Base-by-base conservation (phyloP, 2,113 vertebrate species). In the Python bivittatus region DNA sequence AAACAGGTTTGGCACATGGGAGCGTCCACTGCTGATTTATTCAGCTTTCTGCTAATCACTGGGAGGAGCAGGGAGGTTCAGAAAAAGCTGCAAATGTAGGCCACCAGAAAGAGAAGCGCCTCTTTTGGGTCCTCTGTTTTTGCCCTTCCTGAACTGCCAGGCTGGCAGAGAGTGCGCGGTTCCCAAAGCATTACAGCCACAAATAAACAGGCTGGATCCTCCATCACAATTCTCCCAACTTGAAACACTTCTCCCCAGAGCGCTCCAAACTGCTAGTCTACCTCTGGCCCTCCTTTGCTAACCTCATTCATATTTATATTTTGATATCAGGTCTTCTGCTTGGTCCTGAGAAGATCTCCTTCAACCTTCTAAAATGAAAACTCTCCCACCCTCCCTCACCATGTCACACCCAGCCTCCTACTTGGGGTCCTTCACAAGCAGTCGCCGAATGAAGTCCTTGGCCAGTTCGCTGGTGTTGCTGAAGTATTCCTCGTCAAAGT, bases 401-500 rank as follows among this genome's bases (percentile, higher is more conserved):
- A 7, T 68, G 38, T 10, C 12, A 0, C 23, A 11, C 90, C 91
- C 1, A 0, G 0, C 2, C 86, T 90, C 98, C 88, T 97, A 99
- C 99, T 99, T 99, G 84, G 99, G 99, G 94, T 99, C 99, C 84
- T 99, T 99, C 95, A 99, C 99, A 0, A 99, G 97, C 90, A 99
- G 98, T 2, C 98, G 98, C 27, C 99, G 98, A 95, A 99, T 99
- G 96, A 99, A 99, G 97, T 99, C 99, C 96, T 99, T 99, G 79
- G 99, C 99, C 92, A 99, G 97, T 96, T 99, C 99, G 0, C 99
- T 99, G 95, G 99, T 99, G 96, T 98, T 99, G 97, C 99, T 98
- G 95, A 99, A 99, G 94, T 99, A 99, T 79, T 99, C 99, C 94
- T 99, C 99, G 0, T 99, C 99, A 0, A 99, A 99, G 97, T 99